These are phyloP conservation scores for Drosophila anceps DNA, from an alignment of 2,888 invertebrate species.

Conservation along the genomic window DNA sequence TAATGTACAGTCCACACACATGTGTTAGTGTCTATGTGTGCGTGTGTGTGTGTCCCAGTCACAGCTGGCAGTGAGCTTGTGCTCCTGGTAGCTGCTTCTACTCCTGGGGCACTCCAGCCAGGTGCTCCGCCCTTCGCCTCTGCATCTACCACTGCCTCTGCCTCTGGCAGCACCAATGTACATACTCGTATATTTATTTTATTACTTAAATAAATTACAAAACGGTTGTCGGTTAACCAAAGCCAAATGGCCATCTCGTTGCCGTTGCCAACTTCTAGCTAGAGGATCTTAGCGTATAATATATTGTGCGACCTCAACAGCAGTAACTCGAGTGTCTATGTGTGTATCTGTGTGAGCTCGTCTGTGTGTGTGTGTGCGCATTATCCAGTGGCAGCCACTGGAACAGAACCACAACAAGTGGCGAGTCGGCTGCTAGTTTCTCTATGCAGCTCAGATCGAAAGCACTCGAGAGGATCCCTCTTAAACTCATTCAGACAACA, in stretches of 20 bases:
- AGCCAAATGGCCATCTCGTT: constrained; percentile 69
- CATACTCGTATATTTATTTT: constrained; percentile 76
- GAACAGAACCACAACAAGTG: constrained; percentile 25
- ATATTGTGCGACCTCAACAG: constrained; percentile 60
- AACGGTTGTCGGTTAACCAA: constrained; percentile 79
- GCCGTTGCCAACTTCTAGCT: constrained; percentile 26
- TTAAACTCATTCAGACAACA: background rate
- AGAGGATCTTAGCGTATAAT: constrained; percentile 70
- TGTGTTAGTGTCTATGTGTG: background rate
- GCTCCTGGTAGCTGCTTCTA: constrained; percentile 1
- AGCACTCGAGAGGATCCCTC: constrained; percentile 6
- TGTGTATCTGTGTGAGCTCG: background rate
- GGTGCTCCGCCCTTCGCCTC: constrained; percentile 16
- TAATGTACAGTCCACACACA: constrained; percentile 24
- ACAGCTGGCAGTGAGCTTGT: background rate
- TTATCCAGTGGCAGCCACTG: background rate
- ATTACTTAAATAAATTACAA: constrained; percentile 80
- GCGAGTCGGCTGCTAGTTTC: background rate
- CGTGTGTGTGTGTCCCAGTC: background rate
- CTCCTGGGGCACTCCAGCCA: constrained; percentile 17
- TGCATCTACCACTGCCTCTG: constrained; percentile 10
- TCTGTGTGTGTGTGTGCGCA: background rate
- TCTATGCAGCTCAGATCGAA: constrained; percentile 7
- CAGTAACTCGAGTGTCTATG: background rate
- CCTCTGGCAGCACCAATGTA: constrained; percentile 38